A percentile compares a stretch with the other conserved stretches of the same genome.
Conservation (phyloP, 2,797 vertebrate genomes). For the Rhinogobio ventralis region DNA sequence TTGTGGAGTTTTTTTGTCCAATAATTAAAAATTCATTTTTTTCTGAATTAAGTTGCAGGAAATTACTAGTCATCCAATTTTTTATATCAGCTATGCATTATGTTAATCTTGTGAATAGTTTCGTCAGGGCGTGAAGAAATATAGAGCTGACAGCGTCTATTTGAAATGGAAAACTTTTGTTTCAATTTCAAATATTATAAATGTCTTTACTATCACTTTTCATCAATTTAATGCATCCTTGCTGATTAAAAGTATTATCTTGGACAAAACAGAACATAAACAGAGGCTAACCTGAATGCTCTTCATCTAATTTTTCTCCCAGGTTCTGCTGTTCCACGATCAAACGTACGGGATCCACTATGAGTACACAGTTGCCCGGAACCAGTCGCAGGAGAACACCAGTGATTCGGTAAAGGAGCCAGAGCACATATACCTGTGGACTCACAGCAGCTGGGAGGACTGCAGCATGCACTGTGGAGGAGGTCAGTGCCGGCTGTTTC, state of each 20-base stretch:
- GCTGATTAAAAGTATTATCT: not conserved
- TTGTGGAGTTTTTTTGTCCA: too few relatives aligned
- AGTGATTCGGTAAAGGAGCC: slow-evolving; percentile 75
- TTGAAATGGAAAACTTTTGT: too few relatives aligned
- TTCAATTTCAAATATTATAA: not conserved
- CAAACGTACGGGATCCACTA: slow-evolving; percentile 97
- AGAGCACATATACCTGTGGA: slow-evolving; percentile 92
- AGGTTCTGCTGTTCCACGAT: slow-evolving; percentile 97
- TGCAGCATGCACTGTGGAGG: slow-evolving; percentile 94
- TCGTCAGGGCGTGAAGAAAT: too few relatives aligned
- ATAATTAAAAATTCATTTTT: too few relatives aligned
- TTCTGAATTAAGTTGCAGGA: too few relatives aligned
- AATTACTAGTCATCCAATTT: too few relatives aligned
- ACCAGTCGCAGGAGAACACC: slow-evolving; percentile 78
- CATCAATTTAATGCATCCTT: not conserved
- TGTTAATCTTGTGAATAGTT: too few relatives aligned
- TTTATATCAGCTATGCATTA: too few relatives aligned
- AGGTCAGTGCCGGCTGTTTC: slow-evolving; percentile 76
- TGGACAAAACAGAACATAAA: not conserved
- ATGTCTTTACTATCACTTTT: not conserved
- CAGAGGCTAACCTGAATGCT: not conserved
- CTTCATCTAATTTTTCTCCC: slow-evolving; percentile 28
- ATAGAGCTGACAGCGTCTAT: not conserved
- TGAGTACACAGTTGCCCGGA: slow-evolving; percentile 93
- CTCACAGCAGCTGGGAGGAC: slow-evolving; percentile 92